Base-by-base conservation (phyloP, 2,113 vertebrate species). In the Petrocephalus zakoni region DNA sequence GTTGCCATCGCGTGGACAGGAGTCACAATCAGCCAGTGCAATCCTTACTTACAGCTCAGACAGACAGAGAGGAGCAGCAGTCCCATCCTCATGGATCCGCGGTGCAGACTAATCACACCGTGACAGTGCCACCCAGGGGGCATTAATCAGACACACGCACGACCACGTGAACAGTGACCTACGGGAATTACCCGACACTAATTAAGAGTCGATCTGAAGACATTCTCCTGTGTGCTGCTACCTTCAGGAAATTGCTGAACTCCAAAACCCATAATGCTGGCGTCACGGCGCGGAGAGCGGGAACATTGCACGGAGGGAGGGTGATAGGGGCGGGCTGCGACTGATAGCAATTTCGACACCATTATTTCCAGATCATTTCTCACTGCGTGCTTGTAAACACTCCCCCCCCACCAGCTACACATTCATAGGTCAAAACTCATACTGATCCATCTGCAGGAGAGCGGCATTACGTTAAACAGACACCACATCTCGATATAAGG, bases 351-450 rank as follows among this genome's bases (percentile, higher is more conserved):
- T 68, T 68, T 68, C 61, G n/a, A 68, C 61, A 68, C n/a, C 72
- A 78, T 78, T 78, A 78, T 78, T 78, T 78, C 72, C 72, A 78
- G 72, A 34, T 78, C 72, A 78, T 78, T 78, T 78, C 34, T 78
- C 72, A 78, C 72, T 19, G 72, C 72, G 15, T 42, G 72, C 34
- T 42, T 78, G 72, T 78, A 37, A 78, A 78, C 72, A 78, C 13
- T 5, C 72, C 34, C n/a, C 15, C 34, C 72, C 15, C 42, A 1
- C 42, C 72, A 78, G 72, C 72, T 6, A 78, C 15, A 42, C 34
- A 42, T 42, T 42, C 72, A 78, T 42, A 78, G 72, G 34, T 68
- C 61, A 68, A 68, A 68, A 68, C n/a, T 42, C 29, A 78, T 15
- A 19, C 72, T 42, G 34, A 78, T 17, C 13, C 72, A 78, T 78